Base-by-base conservation (phyloP, 1,140 invertebrate genomes). In the Micrasema longulum region DNA sequence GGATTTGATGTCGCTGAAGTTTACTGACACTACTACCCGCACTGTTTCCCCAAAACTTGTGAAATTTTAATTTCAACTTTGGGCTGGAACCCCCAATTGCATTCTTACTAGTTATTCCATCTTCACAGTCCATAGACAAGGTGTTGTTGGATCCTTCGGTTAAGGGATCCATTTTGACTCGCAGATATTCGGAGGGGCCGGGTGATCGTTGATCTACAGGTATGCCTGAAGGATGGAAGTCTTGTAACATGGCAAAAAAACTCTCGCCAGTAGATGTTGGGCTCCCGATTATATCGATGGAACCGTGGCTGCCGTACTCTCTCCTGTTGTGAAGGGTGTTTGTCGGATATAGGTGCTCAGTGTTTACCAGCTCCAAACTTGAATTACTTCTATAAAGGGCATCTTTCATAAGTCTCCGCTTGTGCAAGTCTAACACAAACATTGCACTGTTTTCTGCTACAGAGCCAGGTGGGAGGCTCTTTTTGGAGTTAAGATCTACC, bases 211-310 rank as follows among this genome's bases (percentile, higher is more conserved):
- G 89, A 76, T 92, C 89, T n/a, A 83, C 80, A 57, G 78, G 80
- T 66, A 88, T 80, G 23, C 86, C 87, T 26, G 87, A 80, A 1
- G 88, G 87, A n/a, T 88, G 80, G 77, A 91, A 90, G 71, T 92
- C 91, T 78, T 93, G 91, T 7, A 95, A 87, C 91, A 96, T 93
- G 6, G 90, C 91, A 81, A 93, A 92, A 78, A 93, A 91, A 72
- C 89, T 89, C 60, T 92, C 91, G 35, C 87, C 85, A n/a, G 80
- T 81, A 14, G 82, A 79, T 1, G 78, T 77, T 78, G 45, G 79
- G 43, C 81, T 80, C 23, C 86, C 85, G 12, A 88, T 87, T 74
- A 87, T 84, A 79, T 88, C 85, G 74, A 87, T 88, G 57, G 85
- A 87, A 16, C 87, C 87, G 79, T 88, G 87, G 76, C 86, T 87